Base-by-base conservation (phyloP, 2,888 invertebrate species). In the Camponotus fellah region DNA sequence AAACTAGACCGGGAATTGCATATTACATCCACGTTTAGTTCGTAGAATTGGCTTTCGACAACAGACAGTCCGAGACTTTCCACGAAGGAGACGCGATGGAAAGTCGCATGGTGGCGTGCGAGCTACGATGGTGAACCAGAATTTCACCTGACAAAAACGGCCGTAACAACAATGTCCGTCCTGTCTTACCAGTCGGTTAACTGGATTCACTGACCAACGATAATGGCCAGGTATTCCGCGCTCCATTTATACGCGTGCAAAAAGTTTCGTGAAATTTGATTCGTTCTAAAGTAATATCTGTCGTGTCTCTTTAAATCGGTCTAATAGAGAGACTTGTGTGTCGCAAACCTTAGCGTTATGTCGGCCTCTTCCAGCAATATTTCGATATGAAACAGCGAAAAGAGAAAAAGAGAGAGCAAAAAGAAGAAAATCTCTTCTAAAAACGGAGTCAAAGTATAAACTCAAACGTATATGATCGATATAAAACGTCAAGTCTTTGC, bases 61-160 rank as follows among this genome's bases (percentile, higher is more conserved):
- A 71, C 72, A 79, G 60, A 79, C 26, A 26, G 49, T 72, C 46
- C 60, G 26, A 26, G 37, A 60, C 60, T 79, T 60, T 79, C 79
- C 72, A 43, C 79, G 79, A 62, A 71, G 72, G 79, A 49, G 79
- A 79, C 60, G 43, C 37, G 8, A 72, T 79, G 79, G 72, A 79
- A 79, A 79, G 79, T 79, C 72, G 72, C 72, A 12, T 6, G 77
- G 21, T 71, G 79, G 71, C 71, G 79, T 71, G 60, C 60, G 72
- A 46, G 26, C 46, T 60, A 34, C 46, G 60, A 71, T n/a, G 79
- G 72, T 46, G 79, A 79, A 79, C 79, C 60, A 79, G 79, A 79
- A 79, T 79, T 79, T 79, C 79, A 79, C 79, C 37, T 26, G 12
- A 62, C 46, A 82, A 77, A 82, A 82, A 82, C 58, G 49, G 37